Evolutionary conservation across 2,888 invertebrate genomes (phyloP), one percentile per base, ranked within the genome.

Genomic region (Acrobeloides nanus): DNA sequence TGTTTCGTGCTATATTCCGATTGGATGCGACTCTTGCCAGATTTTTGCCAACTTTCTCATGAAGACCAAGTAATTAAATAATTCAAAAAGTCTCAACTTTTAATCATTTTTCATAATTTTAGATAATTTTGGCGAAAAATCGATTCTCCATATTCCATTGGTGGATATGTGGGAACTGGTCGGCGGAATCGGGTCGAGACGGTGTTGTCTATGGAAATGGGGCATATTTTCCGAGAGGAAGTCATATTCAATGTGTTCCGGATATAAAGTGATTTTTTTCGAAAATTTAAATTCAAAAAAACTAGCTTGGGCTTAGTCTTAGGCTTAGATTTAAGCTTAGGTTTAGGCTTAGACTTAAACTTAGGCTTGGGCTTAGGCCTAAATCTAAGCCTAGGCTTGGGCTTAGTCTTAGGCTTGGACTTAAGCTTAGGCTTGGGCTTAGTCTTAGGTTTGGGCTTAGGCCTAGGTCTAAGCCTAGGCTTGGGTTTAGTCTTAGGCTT

Each of bases 61-160:
- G 38, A 47, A 10, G 62, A 62, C 49, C 59, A 62, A 45, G 53
- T 66, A 7, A 46, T 48, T 2, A 33, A 17, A 7, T 26, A 15
- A 7, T 7, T n/a, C n/a, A n/a, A n/a, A n/a, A n/a, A n/a, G n/a
- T n/a, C n/a, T n/a, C n/a, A n/a, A n/a, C n/a, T n/a, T n/a, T n/a
- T n/a, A n/a, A n/a, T n/a, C n/a, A n/a, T n/a, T n/a, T n/a, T 10
- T 29, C 29, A 29, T 29, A 10, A 29, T 38, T 45, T 45, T 17
- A 45, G 45, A 15, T 45, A 46, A 25, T 20, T 18, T 21, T 66
- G 7, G 66, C 64, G 1, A 61, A 62, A 38, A 59, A 61, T 35
- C 57, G 66, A 5, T 66, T 61, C 45, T 60, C 59, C 8, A 55
- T 59, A 8, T 66, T 64, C 42, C 60, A 66, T 47, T 66, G 64